Percentiles rank a stretch among this genome's conserved stretches.
Conservation (phyloP, 2,797 vertebrate genomes). For the Pogoniulus pusillus region DNA sequence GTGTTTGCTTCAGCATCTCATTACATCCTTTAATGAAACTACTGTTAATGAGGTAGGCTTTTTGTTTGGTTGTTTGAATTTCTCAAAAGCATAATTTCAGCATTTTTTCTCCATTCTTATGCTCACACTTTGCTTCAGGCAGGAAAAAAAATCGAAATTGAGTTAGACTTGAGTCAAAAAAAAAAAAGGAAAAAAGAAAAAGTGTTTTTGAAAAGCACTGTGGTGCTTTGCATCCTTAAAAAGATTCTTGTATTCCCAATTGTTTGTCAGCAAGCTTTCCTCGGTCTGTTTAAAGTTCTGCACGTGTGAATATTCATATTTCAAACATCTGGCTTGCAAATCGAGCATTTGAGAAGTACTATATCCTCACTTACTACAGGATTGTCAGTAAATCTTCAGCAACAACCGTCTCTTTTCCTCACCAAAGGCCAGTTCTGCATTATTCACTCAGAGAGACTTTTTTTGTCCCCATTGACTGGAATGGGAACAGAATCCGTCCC, state of each 20-base stretch:
- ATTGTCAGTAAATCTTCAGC: conserved; percentile 41
- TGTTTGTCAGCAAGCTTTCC: conserved; percentile 70
- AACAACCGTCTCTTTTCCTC: conserved; percentile 58
- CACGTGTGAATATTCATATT: conserved; percentile 75
- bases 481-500: conserved; percentile 17
- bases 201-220: conserved; percentile 62
- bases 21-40: conserved; percentile 5
- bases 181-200: conserved; percentile 34
- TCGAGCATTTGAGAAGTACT: conserved; percentile 39
- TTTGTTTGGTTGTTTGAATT: conserved; percentile 12
- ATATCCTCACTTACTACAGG: conserved; percentile 27
- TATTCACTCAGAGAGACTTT: not conserved
- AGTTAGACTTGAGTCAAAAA: conserved; percentile 62
- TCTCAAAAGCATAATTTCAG: conserved; percentile 62
- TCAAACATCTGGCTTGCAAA: conserved; percentile 80
- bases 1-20: not conserved
- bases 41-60: not conserved
- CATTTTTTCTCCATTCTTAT: conserved; percentile 46
- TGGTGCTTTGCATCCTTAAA: conserved; percentile 52
- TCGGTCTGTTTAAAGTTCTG: conserved; percentile 71
- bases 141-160: conserved; percentile 68
- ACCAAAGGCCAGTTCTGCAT: conserved; percentile 18
- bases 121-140: conserved; percentile 38
- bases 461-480: not conserved
- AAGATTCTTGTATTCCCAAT: conserved; percentile 63